These are phyloP conservation scores for Suricata suricatta DNA, from an alignment of 2,113 vertebrate genomes.

Conservation along the genomic window DNA sequence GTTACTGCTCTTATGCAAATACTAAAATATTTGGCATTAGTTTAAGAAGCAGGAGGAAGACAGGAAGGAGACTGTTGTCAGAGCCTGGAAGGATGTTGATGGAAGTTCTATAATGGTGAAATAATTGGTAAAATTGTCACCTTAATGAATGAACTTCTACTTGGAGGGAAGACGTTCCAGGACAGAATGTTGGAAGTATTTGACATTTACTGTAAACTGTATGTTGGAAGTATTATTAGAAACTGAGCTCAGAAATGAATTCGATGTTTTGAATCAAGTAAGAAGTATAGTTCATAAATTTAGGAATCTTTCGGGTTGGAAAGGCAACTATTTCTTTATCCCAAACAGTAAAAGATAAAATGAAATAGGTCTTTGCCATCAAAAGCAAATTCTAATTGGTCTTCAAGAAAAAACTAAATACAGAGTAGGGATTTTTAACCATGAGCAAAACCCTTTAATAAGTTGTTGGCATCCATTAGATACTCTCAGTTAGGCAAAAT, in stretches of 20 bases:
- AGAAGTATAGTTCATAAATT: not conserved
- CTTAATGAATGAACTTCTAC: not conserved
- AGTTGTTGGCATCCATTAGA: not conserved
- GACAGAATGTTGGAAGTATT: not conserved
- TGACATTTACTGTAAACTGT: not conserved
- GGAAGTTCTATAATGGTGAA: not conserved
- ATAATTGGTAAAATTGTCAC: not conserved
- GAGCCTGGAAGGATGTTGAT: not conserved
- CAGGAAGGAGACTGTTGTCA: not conserved
- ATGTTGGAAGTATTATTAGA: not conserved
- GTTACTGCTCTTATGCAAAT: not conserved
- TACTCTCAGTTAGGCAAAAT: not conserved
- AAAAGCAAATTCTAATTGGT: not conserved
- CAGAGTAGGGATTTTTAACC: not conserved
- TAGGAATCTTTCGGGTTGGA: not conserved
- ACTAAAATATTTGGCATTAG: not conserved
- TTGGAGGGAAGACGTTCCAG: not conserved
- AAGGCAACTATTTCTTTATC: not conserved
- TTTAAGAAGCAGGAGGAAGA: not conserved
- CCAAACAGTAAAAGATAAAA: not conserved
- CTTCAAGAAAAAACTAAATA: not conserved
- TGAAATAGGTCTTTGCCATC: not conserved
- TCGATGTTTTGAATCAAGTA: not conserved
- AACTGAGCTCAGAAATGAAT: not conserved
- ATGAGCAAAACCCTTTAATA: not conserved